These are phyloP conservation scores for Tragelaphus imberbis DNA, from an alignment of 2,113 vertebrate genomes.

Conservation along the genomic window DNA sequence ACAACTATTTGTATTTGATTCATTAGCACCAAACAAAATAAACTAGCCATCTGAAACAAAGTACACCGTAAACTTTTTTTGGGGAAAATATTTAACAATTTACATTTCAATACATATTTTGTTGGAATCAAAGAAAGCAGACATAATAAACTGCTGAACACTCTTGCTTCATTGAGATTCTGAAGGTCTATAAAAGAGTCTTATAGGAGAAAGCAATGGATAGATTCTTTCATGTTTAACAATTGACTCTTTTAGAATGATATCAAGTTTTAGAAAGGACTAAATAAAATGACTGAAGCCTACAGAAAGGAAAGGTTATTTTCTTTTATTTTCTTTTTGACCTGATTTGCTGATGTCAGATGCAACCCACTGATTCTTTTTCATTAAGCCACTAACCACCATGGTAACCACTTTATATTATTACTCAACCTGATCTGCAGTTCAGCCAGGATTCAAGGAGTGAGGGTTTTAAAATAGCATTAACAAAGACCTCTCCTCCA, in stretches of 20 bases:
- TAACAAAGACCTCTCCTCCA: slow-evolving; percentile 21
- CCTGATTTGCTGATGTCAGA: slow-evolving; percentile 6
- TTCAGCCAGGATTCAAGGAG: neutral
- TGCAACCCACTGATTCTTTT: neutral
- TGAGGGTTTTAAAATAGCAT: neutral
- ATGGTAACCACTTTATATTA: slow-evolving; percentile 22
- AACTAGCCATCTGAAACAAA: neutral
- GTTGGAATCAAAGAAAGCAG: neutral
- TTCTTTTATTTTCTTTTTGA: slow-evolving; percentile 11
- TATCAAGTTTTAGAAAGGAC: neutral
- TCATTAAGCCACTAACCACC: neutral
- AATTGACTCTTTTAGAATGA: neutral
- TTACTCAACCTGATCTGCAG: neutral
- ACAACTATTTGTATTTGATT: neutral
- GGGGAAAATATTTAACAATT: neutral
- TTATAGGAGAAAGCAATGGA: neutral
- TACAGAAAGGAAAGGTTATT: neutral
- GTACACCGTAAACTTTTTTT: neutral
- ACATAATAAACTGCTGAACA: neutral
- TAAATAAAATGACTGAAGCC: neutral
- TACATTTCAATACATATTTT: neutral
- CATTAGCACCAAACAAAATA: neutral
- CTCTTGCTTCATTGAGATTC: neutral
- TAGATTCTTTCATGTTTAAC: neutral
- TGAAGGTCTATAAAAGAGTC: neutral